Base-by-base conservation (phyloP, 2,113 vertebrate genomes). In the Osmerus eperlanus region DNA sequence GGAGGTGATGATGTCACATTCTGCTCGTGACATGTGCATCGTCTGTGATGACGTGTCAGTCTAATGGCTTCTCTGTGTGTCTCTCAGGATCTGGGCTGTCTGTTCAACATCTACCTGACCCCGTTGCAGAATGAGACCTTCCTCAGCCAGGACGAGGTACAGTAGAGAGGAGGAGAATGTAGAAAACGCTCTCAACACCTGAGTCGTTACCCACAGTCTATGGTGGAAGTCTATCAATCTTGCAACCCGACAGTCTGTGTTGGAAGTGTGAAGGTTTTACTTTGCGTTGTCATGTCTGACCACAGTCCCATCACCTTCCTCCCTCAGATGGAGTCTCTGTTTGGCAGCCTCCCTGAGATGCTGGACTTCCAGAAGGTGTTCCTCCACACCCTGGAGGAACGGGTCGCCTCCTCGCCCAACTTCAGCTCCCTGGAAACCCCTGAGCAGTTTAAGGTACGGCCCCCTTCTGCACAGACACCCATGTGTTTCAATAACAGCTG, bases 91-190 rank as follows among this genome's bases (percentile, higher is more conserved):
- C 90, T 98, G 77, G 93, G 92, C 68, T 92, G 91, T 79, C 91
- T 99, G 73, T 96, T 98, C 0, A 94, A 97, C 73, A 79, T 97
- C 0, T 99, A 98, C 88, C 86, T 99, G 91, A 95, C 94, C 7
- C 97, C 97, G 0, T 94, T 99, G 84, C 96, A 98, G 72, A 91
- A 67, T 62, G 93, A 99, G 89, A 95, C 92, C 0, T 97, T 98
- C 76, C 96, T 99, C 71, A 95, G 94, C 14, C 93, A 92, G 71
- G 96, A 96, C 19, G 96, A 99, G 95, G 97, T 98, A 84, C 81
- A 77, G 28, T 68, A 19, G 61, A 59, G 53, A 18, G 60, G 69
- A 3, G 16, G 62, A 18, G 14, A 63, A 16, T 32, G 6, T 0
- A 64, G 18, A 64, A 18, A 25, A 32, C 4, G 16, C 16, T 7